Conservation (phyloP, 1,140 invertebrate species). For the Sitobion miscanthi region DNA sequence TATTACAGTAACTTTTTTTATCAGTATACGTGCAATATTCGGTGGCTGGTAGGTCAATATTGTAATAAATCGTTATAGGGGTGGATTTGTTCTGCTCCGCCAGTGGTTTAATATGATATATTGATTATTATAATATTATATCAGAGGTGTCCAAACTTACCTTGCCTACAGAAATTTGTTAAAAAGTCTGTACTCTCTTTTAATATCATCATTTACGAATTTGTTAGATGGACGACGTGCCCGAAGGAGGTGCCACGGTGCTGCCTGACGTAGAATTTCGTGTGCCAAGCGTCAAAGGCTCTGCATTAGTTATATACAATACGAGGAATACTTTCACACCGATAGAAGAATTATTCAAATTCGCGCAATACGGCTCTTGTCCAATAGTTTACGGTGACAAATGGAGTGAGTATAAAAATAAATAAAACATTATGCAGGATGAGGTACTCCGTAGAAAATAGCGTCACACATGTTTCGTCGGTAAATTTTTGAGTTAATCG, state of each 20-base stretch:
- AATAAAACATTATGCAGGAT: background rate
- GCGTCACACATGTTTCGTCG: no score
- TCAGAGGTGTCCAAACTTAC: no score
- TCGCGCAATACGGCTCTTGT: background rate
- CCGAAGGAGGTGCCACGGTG: background rate
- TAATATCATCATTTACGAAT: constrained; percentile 5
- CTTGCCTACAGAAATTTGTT: background rate
- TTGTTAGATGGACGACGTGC: background rate
- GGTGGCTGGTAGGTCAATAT: no score
- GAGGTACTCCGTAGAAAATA: background rate
- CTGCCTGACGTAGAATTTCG: background rate
- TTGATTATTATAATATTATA: no score
- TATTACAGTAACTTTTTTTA: no score
- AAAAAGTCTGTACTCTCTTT: background rate
- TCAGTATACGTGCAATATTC: no score
- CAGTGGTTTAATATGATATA: no score
- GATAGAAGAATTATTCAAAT: background rate
- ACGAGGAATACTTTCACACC: rapidly evolving
- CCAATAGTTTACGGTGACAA: constrained; percentile 31
- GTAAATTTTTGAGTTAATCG: background rate
- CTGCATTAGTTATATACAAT: background rate
- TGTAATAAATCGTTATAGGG: no score
- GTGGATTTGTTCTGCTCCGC: no score
- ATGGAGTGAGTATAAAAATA: constrained; percentile 27
- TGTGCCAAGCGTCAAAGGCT: background rate